Percentiles rank a stretch among this genome's conserved stretches.
Evolutionary conservation across 2,888 invertebrate species (phyloP).

Genomic region (Noctua janthe): DNA sequence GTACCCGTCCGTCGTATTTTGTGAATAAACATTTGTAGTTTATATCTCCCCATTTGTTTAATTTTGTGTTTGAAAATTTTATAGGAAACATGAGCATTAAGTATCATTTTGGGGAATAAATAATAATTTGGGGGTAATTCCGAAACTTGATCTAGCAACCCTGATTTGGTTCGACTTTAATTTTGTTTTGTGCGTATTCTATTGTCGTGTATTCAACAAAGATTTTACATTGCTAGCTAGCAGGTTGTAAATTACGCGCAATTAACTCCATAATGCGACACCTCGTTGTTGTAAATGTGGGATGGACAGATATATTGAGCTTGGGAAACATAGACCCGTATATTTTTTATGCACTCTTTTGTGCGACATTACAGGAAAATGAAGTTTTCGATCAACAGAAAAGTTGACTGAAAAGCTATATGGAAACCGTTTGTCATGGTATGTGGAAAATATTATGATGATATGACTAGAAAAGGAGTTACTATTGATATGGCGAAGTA

Average conservation of each 20-base stretch:
- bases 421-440: not conserved
- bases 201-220: slow-evolving; percentile 76
- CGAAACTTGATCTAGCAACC: not conserved
- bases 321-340: not conserved
- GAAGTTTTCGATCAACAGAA: not conserved
- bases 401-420: not conserved
- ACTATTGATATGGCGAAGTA: not conserved
- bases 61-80: not conserved
- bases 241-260: slow-evolving; percentile 73
- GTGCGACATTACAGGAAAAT: not conserved
- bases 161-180: slow-evolving; percentile 76
- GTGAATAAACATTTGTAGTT: not conserved
- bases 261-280: slow-evolving; percentile 70
- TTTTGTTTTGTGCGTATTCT: slow-evolving; percentile 79
- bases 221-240: slow-evolving; percentile 75
- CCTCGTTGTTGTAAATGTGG: slow-evolving; percentile 51
- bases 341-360: not conserved
- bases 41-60: not conserved
- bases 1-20: not conserved
- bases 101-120: not conserved
- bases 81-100: no score
- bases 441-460: not conserved
- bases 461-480: not conserved
- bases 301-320: slow-evolving; percentile 2
- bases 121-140: not conserved